Conservation (phyloP, 2,113 vertebrate species). For the Bungarus multicinctus region DNA sequence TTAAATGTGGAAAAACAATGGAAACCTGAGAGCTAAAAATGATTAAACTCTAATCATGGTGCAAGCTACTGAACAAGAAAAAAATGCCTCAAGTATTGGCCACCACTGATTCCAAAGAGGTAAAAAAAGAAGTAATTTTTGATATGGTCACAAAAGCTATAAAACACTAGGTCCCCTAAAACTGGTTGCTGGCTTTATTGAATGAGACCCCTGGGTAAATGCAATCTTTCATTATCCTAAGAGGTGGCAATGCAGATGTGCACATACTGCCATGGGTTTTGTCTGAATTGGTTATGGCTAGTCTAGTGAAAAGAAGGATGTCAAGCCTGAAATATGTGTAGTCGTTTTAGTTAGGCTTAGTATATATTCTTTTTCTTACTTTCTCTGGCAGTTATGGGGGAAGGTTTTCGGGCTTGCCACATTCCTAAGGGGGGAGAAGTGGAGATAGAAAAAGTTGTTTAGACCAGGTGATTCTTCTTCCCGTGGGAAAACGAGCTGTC, state of each 20-base stretch:
- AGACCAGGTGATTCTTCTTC: no score
- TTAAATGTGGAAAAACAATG: background rate
- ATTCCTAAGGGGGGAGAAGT: no score
- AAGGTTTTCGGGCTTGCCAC: no score
- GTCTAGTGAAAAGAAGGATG: background rate
- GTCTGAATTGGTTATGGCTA: no score
- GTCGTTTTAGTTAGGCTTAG: no score
- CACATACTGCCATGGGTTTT: background rate
- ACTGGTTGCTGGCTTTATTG: slow-evolving; percentile 11
- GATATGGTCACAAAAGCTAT: slow-evolving; percentile 6
- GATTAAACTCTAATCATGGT: background rate
- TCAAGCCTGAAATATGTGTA: no score
- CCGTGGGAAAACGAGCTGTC: no score
- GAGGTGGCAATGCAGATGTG: background rate
- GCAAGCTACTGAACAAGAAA: background rate
- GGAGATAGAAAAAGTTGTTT: no score
- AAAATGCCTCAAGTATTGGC: background rate
- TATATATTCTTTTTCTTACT: no score
- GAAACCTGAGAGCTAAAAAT: background rate
- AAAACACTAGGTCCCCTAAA: background rate
- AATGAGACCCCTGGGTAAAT: background rate
- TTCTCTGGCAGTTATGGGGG: no score
- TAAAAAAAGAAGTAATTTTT: slow-evolving; percentile 11
- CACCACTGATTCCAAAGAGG: background rate
- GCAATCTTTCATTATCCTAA: slow-evolving; percentile 11